Base-by-base conservation (phyloP, 1,140 invertebrate genomes). In the Lepidotrigona ventralis region DNA sequence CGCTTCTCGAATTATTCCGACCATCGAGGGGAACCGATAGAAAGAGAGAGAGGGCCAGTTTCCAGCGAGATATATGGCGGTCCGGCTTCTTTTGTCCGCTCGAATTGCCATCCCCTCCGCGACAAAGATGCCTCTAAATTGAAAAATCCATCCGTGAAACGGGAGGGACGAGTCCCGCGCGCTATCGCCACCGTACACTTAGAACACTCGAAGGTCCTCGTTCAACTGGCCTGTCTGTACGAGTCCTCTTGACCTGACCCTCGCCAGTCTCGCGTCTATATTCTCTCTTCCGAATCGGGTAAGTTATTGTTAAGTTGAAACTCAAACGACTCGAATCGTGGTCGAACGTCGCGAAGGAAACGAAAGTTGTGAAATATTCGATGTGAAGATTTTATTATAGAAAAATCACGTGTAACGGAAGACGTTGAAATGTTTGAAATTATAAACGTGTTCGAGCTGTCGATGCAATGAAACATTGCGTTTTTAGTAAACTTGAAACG, bases 1-100 rank as follows among this genome's bases (percentile, higher is more conserved):
- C 73, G 73, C 85, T 86, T 60, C 78, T 54, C 79, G 84, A 90
- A 90, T 90, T 91, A 90, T 91, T 90, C 90, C 85, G 90, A 90
- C 90, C 81, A 73, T 85, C 83, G 81, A 81, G 75, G 81, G 69
- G 80, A 72, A 39, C 23, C 60, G 56, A 64, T n/a, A 56, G 51
- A 19, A 70, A 58, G 70, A 63, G 84, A 12, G 74, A 63, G 74
- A 63, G 84, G 81, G 82, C 84, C 81, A 84, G 88, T 89, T 86
- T 85, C 80, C 88, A 82, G 53, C 79, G 60, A 85, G 83, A 83
- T 85, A 68, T 69, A 82, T 71, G 77, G 26, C 69, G 64, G 54
- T n/a, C 60, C 71, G 54, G 56, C 78, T 86, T 26, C 88, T 83
- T 86, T 89, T 89, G 88, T 88, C 82, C 82, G 66, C 71, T 12